Base-by-base conservation (phyloP, 2,888 invertebrate genomes). In the Marasmarcha lunaedactyla region DNA sequence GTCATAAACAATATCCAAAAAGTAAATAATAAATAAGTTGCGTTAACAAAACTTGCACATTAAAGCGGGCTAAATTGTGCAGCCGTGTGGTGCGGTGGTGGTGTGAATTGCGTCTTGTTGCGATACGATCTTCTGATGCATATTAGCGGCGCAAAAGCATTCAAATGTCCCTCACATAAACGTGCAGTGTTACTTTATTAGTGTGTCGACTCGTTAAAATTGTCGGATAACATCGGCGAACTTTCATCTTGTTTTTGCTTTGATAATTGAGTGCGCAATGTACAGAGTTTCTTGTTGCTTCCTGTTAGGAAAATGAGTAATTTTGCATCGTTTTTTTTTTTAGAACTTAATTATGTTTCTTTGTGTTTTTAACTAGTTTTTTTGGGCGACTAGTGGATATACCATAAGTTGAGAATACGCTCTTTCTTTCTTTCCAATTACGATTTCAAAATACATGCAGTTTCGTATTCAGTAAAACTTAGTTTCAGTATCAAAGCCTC, bases 21-120 rank as follows among this genome's bases (percentile, higher is more conserved):
- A 39, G n/a, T 7, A 20, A 20, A 20, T 20, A 20, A 20, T 20
- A 5, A 20, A 5, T 5, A 20, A 20, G 20, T 7, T 20, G 20
- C 20, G 20, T 20, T 20, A 5, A 20, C 20, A 20, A 7, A 20
- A 20, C 20, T 7, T 20, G 20, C 20, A 20, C 20, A 20, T 20
- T 54, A 52, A 48, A 45, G 41, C 50, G 47, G 50, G 51, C 54
- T 45, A 53, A 57, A 51, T 42, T 27, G 43, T 33, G 42, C 49
- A 26, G 14, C 20, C 20, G 20, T 20, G 20, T 5, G 20, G 20
- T 5, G 27, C 37, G 46, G 57, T 54, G 57, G 27, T 37, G 46
- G 57, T 54, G 57, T 55, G 55, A 57, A 57, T 54, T 48, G 54
- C 54, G 44, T 44, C 45, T 51, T 48, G 51, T 41, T 13, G 33